Evolutionary conservation across 2,888 invertebrate genomes (phyloP), one percentile per base, ranked within the genome.

Genomic region (Syritta pipiens): DNA sequence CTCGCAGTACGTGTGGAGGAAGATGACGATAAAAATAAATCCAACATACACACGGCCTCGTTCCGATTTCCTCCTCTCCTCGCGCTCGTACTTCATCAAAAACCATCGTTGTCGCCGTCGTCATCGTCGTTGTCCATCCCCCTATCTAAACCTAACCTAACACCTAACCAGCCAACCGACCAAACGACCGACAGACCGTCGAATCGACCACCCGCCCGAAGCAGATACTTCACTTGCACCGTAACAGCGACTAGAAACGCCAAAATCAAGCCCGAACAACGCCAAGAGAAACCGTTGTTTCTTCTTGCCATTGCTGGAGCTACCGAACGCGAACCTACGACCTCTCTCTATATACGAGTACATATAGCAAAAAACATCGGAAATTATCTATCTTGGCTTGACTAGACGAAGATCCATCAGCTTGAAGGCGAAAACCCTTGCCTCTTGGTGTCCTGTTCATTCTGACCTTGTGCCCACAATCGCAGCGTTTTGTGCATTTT

Each of bases 11-110:
- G 48, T 59, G 60, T 67, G 67, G 65, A 74, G 74, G 74, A 79
- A 74, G 67, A 79, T 72, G 79, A 68, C 67, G 79, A 79, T 74
- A 79, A 74, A 79, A 79, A 79, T 79, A 79, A 74, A 79, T 79
- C 68, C 67, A 68, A 68, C 57, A 68, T 55, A 62, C 40, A 62
- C 57, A 74, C 55, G 79, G 49, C 79, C 79, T 79, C 74, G 74
- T 68, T 79, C 37, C 55, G 28, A 67, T 62, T 79, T 55, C 67
- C 19, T 37, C 37, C 55, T 59, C 53, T 48, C 48, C 55, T 60
- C 77, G 48, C 44, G n/a, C n/a, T 75, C 40, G 67, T 53, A 60
- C 69, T 40, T 24, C 32, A 9, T 22, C 37, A 35, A 49, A 68
- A 75, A 30, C 48, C 62, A 14, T 28, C 68, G 17, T 35, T 20